Conservation (phyloP, 2,113 vertebrate genomes). For the Mustela lutreola region DNA sequence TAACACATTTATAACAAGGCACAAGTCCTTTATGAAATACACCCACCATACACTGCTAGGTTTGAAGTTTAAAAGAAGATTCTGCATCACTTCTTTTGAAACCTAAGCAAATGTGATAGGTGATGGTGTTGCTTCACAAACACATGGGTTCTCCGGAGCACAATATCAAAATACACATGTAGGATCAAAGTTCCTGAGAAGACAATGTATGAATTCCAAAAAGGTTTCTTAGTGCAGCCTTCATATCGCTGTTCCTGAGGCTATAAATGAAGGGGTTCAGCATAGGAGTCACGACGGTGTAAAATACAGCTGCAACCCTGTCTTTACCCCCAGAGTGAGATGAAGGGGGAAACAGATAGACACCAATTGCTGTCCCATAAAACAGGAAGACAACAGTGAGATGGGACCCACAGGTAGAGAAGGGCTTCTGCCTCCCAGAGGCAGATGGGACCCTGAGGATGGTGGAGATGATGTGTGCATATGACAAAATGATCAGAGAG, state of each 20-base stretch:
- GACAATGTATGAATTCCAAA: neutral
- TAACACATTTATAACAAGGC: neutral
- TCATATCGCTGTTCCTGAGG: slow-evolving; percentile 10
- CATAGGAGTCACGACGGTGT: slow-evolving; percentile 48
- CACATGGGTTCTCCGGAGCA: rapidly evolving
- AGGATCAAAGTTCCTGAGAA: neutral
- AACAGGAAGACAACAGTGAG: slow-evolving; percentile 61
- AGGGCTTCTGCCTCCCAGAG: slow-evolving; percentile 40
- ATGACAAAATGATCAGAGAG: slow-evolving; percentile 51
- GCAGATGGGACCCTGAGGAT: slow-evolving; percentile 37
- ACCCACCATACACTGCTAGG: neutral
- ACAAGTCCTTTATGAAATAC: neutral
- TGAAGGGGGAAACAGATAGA: slow-evolving; percentile 45
- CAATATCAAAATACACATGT: neutral
- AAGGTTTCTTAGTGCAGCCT: slow-evolving; percentile 27
- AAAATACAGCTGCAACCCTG: slow-evolving; percentile 53
- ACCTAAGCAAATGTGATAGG: neutral
- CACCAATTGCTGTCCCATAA: neutral
- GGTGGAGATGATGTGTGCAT: slow-evolving; percentile 3
- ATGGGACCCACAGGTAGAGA: slow-evolving; percentile 65
- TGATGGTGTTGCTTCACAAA: neutral
- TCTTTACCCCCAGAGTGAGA: neutral
- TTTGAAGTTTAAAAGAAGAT: neutral
- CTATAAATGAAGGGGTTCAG: slow-evolving; percentile 62
- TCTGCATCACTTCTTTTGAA: neutral